Evolutionary conservation across 2,797 vertebrate species (phyloP).

Genomic region (Brachyalestes nurse): DNA sequence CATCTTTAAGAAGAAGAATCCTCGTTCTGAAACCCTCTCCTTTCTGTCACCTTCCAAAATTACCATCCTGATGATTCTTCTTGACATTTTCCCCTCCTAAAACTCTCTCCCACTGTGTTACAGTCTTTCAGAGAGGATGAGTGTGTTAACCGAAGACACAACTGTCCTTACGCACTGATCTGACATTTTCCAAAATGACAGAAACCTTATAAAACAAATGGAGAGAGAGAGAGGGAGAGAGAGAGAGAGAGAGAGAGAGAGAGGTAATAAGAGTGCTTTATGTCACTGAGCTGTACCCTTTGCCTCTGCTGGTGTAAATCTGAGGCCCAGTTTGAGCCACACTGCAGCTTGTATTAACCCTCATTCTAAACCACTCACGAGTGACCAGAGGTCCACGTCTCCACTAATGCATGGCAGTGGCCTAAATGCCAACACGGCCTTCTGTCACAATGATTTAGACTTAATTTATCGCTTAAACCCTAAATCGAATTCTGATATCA

Average conservation of each 20-base stretch:
- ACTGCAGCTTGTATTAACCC: constrained; percentile 54
- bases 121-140: constrained; percentile 26
- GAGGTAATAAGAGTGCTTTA: constrained; percentile 57
- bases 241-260: constrained; percentile 23
- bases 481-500: background rate
- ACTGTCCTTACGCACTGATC: constrained; percentile 48
- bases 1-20: no score
- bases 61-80: constrained; percentile 32
- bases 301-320: constrained; percentile 56
- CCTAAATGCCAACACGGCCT: constrained; percentile 42
- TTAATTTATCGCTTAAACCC: constrained; percentile 29
- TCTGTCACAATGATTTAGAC: constrained; percentile 44
- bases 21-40: background rate
- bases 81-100: constrained; percentile 69
- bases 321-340: constrained; percentile 34
- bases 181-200: constrained; percentile 66
- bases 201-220: constrained; percentile 56
- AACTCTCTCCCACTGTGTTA: constrained; percentile 26
- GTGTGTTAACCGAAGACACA: constrained; percentile 46
- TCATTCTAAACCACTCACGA: constrained; percentile 51
- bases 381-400: constrained; percentile 30
- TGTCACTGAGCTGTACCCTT: constrained; percentile 53
- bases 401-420: constrained; percentile 33
- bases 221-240: background rate
- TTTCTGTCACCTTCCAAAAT: constrained; percentile 25